Percentiles rank a stretch among this genome's conserved stretches.
Evolutionary conservation across 2,113 vertebrate genomes (phyloP).

Genomic region (Synodontis membranacea): DNA sequence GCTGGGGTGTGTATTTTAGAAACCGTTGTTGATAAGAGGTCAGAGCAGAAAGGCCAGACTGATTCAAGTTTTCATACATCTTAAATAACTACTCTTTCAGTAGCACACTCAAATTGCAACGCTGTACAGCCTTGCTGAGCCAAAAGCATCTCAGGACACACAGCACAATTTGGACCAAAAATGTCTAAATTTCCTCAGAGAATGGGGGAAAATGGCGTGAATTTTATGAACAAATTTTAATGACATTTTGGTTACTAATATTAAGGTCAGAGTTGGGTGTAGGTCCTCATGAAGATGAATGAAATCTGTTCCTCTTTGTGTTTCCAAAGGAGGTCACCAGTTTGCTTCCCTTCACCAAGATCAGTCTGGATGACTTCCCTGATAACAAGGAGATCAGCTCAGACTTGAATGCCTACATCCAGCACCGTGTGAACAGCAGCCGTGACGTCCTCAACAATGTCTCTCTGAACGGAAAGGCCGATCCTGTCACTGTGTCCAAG

Average conservation of each 20-base stretch:
- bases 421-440: constrained; percentile 86
- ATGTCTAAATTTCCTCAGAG: background rate
- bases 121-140: background rate
- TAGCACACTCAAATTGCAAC: background rate
- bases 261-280: background rate
- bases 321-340: constrained; percentile 81
- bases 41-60: background rate
- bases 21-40: background rate
- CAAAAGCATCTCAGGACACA: background rate
- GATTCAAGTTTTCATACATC: background rate
- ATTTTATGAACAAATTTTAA: background rate
- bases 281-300: background rate
- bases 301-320: constrained; percentile 17
- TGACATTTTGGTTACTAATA: background rate
- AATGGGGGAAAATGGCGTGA: background rate
- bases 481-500: constrained; percentile 83
- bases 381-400: constrained; percentile 86
- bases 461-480: constrained; percentile 90
- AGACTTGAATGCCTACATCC: constrained; percentile 91
- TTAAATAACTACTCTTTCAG: background rate
- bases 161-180: background rate
- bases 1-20: background rate
- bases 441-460: constrained; percentile 94
- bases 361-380: constrained; percentile 87
- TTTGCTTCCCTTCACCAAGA: constrained; percentile 79